Evolutionary conservation across 2,888 invertebrate genomes (phyloP).

Genomic region (Julus scandinavius): DNA sequence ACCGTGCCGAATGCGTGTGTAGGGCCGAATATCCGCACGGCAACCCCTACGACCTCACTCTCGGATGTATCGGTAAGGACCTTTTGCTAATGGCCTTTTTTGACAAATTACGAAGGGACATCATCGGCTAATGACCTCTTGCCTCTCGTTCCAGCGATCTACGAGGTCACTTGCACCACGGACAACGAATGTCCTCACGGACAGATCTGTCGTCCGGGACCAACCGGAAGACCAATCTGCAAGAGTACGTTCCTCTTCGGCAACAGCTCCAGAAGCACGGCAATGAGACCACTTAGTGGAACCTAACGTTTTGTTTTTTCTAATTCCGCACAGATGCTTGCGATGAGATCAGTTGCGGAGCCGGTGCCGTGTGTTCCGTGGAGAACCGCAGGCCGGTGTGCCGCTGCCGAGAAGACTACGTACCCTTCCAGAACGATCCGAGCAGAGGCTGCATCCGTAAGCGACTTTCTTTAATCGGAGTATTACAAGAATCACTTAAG

Average conservation of each 20-base stretch:
- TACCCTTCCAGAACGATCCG: constrained; percentile 59
- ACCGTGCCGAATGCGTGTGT: constrained; percentile 61
- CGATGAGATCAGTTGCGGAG: constrained; percentile 80
- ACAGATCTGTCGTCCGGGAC: constrained; percentile 60
- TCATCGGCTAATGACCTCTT: constrained; percentile 12
- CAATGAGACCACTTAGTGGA: background rate
- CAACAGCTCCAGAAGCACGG: background rate
- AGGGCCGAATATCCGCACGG: constrained; percentile 72
- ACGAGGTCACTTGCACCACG: constrained; percentile 55
- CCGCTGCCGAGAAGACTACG: constrained; percentile 60
- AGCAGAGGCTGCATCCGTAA: constrained; percentile 61
- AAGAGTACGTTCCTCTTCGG: constrained; percentile 56
- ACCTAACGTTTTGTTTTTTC: background rate
- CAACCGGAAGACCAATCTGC: constrained; percentile 60
- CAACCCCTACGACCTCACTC: constrained; percentile 81
- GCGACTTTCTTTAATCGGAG: constrained; percentile 31
- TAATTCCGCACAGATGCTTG: constrained; percentile 56
- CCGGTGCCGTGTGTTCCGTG: constrained; percentile 87
- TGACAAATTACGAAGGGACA: too few species aligned
- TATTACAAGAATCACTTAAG: background rate
- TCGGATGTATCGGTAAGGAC: constrained; percentile 75
- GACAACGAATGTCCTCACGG: constrained; percentile 60
- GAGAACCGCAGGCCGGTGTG: constrained; percentile 69
- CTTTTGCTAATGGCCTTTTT: too few species aligned
- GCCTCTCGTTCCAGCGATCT: constrained; percentile 43